phyloP scores from a whole-genome alignment of 2,797 vertebrate species.

The Philypnodon macrostomus region DNA sequence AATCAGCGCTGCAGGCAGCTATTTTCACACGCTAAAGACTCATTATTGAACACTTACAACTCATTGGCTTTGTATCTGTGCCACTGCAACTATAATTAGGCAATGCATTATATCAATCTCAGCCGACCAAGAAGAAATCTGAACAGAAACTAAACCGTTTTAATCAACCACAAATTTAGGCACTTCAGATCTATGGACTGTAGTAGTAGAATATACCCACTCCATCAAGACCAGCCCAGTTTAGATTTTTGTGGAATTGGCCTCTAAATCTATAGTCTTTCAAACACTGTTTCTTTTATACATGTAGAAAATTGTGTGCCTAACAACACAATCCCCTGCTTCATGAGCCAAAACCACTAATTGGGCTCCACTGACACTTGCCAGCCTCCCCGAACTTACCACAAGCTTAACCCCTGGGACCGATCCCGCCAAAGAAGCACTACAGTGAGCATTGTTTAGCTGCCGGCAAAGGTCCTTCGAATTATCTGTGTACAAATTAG shows the following conservation, averaged over 20 bases:
- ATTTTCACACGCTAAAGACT: conserved; percentile 56
- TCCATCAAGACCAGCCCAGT: too few species aligned
- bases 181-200: too few species aligned
- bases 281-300: conserved; percentile 19
- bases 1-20: conserved; percentile 50
- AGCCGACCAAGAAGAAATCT: conserved; percentile 37
- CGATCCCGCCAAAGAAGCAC: conserved; percentile 43
- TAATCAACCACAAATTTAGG: conserved; percentile 22
- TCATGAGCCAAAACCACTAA: conserved; percentile 66
- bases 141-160: too few species aligned
- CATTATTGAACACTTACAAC: conserved; percentile 59
- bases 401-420: conserved; percentile 38
- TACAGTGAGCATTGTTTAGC: conserved; percentile 52
- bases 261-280: neutral
- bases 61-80: conserved; percentile 42
- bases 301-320: conserved; percentile 34
- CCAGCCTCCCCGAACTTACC: conserved; percentile 34
- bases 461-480: conserved; percentile 62
- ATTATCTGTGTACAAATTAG: conserved; percentile 68
- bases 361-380: conserved; percentile 40
- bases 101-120: conserved; percentile 67
- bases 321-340: conserved; percentile 35
- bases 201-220: too few species aligned
- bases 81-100: conserved; percentile 58
- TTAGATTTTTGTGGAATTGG: conserved; percentile 12